Percentiles rank a stretch among this genome's conserved stretches.
Conservation (phyloP, 2,888 invertebrate genomes). For the Tridacna gigas region DNA sequence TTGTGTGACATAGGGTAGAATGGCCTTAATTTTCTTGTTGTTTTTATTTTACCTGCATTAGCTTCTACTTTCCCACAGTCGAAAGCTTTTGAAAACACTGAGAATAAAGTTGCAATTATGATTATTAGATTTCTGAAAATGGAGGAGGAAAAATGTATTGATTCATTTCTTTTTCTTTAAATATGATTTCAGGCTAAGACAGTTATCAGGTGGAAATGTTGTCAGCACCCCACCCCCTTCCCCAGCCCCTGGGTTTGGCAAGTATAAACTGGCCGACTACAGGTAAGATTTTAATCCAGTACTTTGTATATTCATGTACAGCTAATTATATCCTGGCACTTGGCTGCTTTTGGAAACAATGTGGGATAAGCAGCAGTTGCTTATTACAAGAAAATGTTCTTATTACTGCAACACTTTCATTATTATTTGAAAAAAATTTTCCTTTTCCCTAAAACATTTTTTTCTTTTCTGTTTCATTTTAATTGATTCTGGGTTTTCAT, state of each 20-base stretch:
- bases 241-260: constrained; percentile 77
- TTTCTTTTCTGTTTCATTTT: neutral
- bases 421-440: neutral
- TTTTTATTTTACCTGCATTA: no score
- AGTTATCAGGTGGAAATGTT: constrained; percentile 88
- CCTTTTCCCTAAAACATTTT: neutral
- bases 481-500: no score
- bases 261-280: constrained; percentile 88
- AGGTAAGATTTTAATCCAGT: constrained; percentile 82
- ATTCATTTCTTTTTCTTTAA: no score
- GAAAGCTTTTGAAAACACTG: no score
- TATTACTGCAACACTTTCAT: neutral
- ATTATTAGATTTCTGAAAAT: neutral
- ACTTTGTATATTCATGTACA: no score
- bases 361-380: neutral
- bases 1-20: no score
- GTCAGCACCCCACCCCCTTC: constrained; percentile 78
- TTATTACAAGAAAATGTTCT: constrained; percentile 1
- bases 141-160: no score
- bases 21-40: no score
- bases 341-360: neutral
- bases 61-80: no score
- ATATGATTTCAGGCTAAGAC: constrained; percentile 89
- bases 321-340: no score
- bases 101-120: no score